Evolutionary conservation across 2,888 invertebrate species (phyloP).

Genomic region (Dysmachus trigonus): DNA sequence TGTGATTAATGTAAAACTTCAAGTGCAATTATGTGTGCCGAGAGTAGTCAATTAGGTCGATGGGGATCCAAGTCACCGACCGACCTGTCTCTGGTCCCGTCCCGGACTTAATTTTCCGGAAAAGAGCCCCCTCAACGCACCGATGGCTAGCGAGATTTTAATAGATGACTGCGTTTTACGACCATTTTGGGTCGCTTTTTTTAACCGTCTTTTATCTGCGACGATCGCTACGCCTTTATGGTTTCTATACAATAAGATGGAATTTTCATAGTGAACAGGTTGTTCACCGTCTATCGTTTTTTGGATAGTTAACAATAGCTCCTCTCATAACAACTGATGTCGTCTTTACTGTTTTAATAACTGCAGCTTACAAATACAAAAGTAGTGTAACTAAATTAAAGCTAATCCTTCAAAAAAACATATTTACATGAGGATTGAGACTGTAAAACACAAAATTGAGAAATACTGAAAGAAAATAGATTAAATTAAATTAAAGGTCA

Average conservation of each 20-base stretch:
- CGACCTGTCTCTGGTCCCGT: neutral
- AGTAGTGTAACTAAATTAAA: no score
- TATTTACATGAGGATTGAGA: no score
- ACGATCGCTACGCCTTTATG: neutral
- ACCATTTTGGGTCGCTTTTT: neutral
- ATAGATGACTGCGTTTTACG: neutral
- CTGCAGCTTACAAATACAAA: no score
- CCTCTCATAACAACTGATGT: neutral
- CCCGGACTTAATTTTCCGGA: constrained; percentile 15
- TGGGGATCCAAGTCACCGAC: neutral
- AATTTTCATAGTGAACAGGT: neutral
- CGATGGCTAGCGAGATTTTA: neutral
- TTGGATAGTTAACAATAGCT: neutral
- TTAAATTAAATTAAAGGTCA: no score
- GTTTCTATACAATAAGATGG: neutral
- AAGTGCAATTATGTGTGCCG: constrained; percentile 15
- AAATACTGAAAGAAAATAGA: no score
- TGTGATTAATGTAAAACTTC: constrained; percentile 29
- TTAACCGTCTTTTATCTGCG: neutral
- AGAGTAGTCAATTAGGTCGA: constrained; percentile 20
- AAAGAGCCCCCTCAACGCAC: constrained; percentile 19
- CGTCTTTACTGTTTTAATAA: neutral
- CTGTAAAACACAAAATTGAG: no score
- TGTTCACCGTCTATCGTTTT: neutral
- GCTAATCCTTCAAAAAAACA: no score